phyloP scores from a whole-genome alignment of 2,888 invertebrate genomes.

The Mesoligia furuncula region DNA sequence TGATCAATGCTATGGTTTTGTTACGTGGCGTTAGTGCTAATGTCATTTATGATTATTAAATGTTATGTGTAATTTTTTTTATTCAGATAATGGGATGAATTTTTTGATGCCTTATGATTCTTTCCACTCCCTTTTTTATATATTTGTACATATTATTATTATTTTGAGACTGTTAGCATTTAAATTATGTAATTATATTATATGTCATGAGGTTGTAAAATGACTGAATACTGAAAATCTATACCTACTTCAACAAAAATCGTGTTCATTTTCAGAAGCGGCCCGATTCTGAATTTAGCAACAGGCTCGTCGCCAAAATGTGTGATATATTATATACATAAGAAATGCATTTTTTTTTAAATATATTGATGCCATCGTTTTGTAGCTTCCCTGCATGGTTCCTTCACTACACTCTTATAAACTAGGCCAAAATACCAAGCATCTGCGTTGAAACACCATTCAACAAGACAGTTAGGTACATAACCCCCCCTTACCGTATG shows the following conservation, averaged over 20 bases:
- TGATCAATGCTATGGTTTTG: slow-evolving; percentile 36
- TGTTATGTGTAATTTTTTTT: not conserved
- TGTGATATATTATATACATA: not conserved
- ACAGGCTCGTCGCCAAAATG: not conserved
- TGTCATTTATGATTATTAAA: not conserved
- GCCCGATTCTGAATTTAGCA: not conserved
- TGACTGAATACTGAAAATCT: not conserved
- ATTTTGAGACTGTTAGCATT: too few species aligned
- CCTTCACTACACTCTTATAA: not conserved
- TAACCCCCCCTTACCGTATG: slow-evolving; percentile 33
- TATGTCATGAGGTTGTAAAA: not conserved
- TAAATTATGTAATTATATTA: not conserved
- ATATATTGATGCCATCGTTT: not conserved
- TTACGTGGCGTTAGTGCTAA: slow-evolving; percentile 28
- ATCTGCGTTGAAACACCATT: slow-evolving; percentile 30
- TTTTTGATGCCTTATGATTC: not conserved
- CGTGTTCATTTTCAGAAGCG: not conserved
- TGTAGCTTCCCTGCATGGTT: not conserved
- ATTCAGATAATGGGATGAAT: not conserved
- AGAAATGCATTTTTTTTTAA: not conserved
- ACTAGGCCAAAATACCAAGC: slow-evolving; percentile 9
- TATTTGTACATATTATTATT: too few species aligned
- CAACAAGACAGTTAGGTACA: slow-evolving; percentile 14
- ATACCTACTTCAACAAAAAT: not conserved
- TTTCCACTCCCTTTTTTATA: too few species aligned